phyloP scores from a whole-genome alignment of 2,113 vertebrate genomes.

The Cyrtonyx montezumae region DNA sequence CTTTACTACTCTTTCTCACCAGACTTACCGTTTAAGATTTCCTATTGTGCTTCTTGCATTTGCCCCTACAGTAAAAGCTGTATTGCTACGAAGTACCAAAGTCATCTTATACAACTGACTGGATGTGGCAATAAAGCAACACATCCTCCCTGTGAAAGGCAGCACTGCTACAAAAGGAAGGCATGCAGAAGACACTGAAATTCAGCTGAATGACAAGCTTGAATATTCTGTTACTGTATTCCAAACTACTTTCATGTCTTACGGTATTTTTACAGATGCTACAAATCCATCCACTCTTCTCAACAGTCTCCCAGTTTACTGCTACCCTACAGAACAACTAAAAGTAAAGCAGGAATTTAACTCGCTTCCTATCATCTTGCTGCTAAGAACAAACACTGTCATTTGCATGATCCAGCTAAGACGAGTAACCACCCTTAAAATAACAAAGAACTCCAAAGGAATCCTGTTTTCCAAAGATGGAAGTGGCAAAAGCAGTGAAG shows the following conservation, averaged over 20 bases:
- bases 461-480: not conserved
- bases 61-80: not conserved
- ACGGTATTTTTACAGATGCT: not conserved
- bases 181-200: not conserved
- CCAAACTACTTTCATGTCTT: not conserved
- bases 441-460: not conserved
- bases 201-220: not conserved
- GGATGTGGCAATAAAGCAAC: not conserved
- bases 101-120: not conserved
- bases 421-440: not conserved
- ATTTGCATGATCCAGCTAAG: not conserved
- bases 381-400: not conserved
- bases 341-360: not conserved
- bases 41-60: not conserved
- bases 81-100: not conserved
- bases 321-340: not conserved
- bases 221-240: not conserved
- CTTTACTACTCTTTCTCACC: constrained; percentile 15
- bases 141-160: not conserved
- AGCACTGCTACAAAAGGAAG: not conserved
- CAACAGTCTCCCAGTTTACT: not conserved
- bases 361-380: not conserved
- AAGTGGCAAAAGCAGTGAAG: not conserved
- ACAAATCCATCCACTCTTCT: not conserved
- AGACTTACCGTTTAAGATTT: not conserved